Evolutionary conservation across 2,797 vertebrate genomes (phyloP).

Genomic region (Jordanella pulchra): DNA sequence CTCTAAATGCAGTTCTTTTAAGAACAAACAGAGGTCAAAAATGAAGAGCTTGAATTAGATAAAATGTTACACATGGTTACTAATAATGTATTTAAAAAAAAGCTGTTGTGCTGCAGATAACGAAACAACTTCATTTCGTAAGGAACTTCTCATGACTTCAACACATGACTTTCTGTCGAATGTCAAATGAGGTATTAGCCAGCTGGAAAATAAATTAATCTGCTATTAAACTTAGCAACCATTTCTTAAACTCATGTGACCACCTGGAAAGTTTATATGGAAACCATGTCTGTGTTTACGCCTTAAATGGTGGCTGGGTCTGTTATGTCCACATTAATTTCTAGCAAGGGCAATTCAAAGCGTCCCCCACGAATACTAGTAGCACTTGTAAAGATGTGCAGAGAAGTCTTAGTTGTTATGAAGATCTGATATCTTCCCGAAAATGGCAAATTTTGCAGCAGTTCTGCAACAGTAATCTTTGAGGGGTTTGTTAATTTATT

Average conservation of each 20-base stretch:
- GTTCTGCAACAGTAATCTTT: too few relatives aligned
- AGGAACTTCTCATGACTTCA: slow-evolving; percentile 29
- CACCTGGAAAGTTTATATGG: background rate
- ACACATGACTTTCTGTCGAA: slow-evolving; percentile 25
- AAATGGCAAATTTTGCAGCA: background rate
- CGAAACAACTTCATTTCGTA: slow-evolving; percentile 11
- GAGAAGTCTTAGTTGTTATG: background rate
- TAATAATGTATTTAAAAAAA: slow-evolving; percentile 10
- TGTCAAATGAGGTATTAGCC: slow-evolving; percentile 16
- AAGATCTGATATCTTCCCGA: background rate
- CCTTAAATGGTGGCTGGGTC: background rate
- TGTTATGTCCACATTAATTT: background rate
- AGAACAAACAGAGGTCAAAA: background rate
- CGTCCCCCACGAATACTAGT: background rate
- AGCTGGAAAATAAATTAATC: slow-evolving; percentile 24
- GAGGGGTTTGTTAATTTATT: too few relatives aligned
- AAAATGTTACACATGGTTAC: background rate
- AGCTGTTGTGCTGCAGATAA: background rate
- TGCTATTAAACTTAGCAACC: slow-evolving; percentile 10
- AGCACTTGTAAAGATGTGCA: background rate
- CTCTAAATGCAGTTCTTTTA: background rate
- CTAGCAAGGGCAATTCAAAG: background rate
- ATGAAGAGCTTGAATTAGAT: background rate
- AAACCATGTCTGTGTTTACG: too few relatives aligned
- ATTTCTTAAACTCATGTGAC: background rate